A percentile compares a stretch with the other conserved stretches of the same genome.
phyloP scores from a whole-genome alignment of 2,797 vertebrate species.

The Sebastes taczanowskii region DNA sequence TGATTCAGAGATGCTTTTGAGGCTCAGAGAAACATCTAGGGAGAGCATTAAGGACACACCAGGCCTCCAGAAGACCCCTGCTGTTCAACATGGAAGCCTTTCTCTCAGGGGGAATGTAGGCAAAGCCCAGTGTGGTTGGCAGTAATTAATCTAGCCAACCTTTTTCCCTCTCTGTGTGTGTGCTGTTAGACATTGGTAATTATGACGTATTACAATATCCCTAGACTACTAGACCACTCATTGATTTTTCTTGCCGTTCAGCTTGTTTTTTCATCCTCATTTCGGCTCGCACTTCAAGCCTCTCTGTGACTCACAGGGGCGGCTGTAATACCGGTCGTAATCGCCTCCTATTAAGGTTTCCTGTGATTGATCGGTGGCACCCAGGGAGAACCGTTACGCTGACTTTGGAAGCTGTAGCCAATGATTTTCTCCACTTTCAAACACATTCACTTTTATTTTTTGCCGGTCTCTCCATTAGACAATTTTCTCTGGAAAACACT shows the following conservation, averaged over 20 bases:
- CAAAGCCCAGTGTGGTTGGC: slow-evolving; percentile 1
- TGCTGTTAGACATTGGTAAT: slow-evolving; percentile 36
- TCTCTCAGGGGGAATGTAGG: neutral
- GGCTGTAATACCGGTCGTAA: slow-evolving; percentile 34
- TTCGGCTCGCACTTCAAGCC: slow-evolving; percentile 12
- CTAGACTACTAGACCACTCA: slow-evolving; percentile 37
- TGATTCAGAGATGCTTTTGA: slow-evolving; percentile 1
- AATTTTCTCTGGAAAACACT: neutral
- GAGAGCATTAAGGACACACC: neutral
- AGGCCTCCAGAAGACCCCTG: neutral
- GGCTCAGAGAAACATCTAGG: neutral
- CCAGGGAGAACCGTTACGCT: slow-evolving; percentile 13
- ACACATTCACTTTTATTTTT: neutral
- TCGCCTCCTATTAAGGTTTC: slow-evolving; percentile 43
- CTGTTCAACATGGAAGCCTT: neutral
- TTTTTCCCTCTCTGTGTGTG: slow-evolving; percentile 2
- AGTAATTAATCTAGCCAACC: slow-evolving; percentile 38
- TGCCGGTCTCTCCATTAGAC: neutral
- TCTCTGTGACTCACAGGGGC: slow-evolving; percentile 32
- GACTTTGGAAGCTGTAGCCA: neutral
- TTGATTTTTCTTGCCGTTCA: slow-evolving; percentile 58
- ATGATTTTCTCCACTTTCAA: slow-evolving; percentile 6
- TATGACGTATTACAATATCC: slow-evolving; percentile 54
- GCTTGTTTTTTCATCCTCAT: slow-evolving; percentile 35
- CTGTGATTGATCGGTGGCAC: slow-evolving; percentile 43